Evolutionary conservation across 2,888 invertebrate species (phyloP), one percentile per base, ranked within the genome.

Genomic region (Caenorhabditis sp.): DNA sequence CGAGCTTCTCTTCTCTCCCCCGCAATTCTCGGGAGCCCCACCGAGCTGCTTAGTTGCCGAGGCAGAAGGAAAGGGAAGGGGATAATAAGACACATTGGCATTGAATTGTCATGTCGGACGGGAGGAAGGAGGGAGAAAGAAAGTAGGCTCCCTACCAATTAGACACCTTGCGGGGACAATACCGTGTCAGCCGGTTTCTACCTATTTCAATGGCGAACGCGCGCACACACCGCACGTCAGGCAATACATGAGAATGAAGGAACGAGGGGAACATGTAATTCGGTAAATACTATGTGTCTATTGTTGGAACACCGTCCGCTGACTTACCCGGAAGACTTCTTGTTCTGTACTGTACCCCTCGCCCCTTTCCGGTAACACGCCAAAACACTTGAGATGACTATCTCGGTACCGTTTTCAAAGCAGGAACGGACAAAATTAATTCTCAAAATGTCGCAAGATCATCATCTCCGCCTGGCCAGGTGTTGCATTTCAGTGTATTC

Each of bases 211-310:
- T 65, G 55, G 64, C 26, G n/a, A 35, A n/a, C n/a, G 47, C 22
- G 68, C 58, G 60, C 69, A 35, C 50, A 35, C 51, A 60, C 51
- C 56, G 56, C 32, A 68, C 68, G 44, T 40, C 55, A 67, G 67
- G 40, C 35, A 47, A 53, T 24, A 32, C 50, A 20, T 22, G 37
- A 28, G 44, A 58, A 44, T n/a, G n/a, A 70, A 44, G 47, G 40
- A 44, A 37, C 15, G 47, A 6, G 32, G 53, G 53, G 71, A 72
- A 72, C 72, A 72, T 72, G 72, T 64, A 74, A 74, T 76, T 67
- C 67, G 60, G 67, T 76, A 76, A 76, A 76, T 67, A 76, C 76
- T 76, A 55, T 50, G 51, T 40, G 40, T 67, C 76, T 76, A 67
- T 74, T 74, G 74, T 74, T 40, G 24, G 28, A 61, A 61, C 61